Base-by-base conservation (phyloP, 35 echinoderm and acorn worm genomes). In the Anneissia japonica region DNA sequence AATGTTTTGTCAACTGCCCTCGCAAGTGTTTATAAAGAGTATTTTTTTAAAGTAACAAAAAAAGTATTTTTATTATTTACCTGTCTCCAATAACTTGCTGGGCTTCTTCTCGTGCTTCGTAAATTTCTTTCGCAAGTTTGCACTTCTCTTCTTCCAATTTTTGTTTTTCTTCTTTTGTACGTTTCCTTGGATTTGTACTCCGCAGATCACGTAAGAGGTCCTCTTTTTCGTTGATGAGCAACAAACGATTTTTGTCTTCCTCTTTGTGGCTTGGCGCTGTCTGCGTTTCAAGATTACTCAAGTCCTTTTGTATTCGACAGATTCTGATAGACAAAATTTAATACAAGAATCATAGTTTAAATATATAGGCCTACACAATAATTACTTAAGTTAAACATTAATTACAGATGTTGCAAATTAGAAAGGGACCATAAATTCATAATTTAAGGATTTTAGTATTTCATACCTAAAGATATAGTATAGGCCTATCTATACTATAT, bases 141-240 rank as follows among this genome's bases (percentile, higher is more conserved):
- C 85, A 39, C 38, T 43, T 86, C 31, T 75, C 77, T 38, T 77
- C 73, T 77, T 86, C 29, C 19, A 81, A 40, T 30, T 37, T 35
- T 81, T 81, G 35, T 30, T 38, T 81, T 40, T 74, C 64, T 51
- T 78, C 35, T 33, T 82, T 82, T 33, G 85, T 88, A 19, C 93
- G 72, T 76, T 91, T 95, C 31, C 82, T 77, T 12, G 84, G 81
- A 35, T 91, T 86, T 14, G 75, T 82, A 82, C 83, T 88, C 77
- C 75, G 87, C 46, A 95, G 36, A 76, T 95, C 93, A 34, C 83
- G 84, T 0, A 95, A 82, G 9, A 95, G 83, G 4, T 88, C 88
- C 36, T 88, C 89, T 46, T 95, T 95, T 77, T 95, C 93, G 36
- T 91, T 46, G 36, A 95, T 91, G 12, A 95, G 85, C 7, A 86